Base-by-base conservation (phyloP, 2,113 vertebrate genomes). In the Rhabdomys dilectus region DNA sequence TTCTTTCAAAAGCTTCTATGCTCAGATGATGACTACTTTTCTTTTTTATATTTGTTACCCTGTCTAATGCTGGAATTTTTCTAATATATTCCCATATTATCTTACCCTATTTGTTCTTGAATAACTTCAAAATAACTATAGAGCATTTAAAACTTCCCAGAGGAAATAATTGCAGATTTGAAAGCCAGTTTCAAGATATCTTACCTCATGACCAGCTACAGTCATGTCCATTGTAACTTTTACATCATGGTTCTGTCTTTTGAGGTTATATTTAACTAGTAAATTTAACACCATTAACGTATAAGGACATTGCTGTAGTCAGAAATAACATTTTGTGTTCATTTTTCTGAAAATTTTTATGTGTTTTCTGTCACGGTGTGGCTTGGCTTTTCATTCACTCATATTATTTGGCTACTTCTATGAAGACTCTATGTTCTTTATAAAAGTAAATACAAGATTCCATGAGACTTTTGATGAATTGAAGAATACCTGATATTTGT, bases 361-460 rank as follows among this genome's bases (percentile, higher is more conserved):
- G 82, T 66, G 82, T 5, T 73, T 94, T 93, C n/a, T 66, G 22
- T 68, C 19, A 45, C 17, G 24, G 75, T 72, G 21, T 42, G 3
- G 0, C 36, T 91, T 96, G 34, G 39, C 17, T 42, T 42, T 29
- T 56, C 36, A 72, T 51, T n/a, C 56, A 58, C 36, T 80, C 19
- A 60, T n/a, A 66, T 5, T 5, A 77, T 72, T 78, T 58, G 64
- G 12, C 1, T 2, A 84, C 76, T 88, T 2, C 3, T 42, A 4
- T 85, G 42, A 21, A 96, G 87, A 80, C 13, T 42, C 42, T 26
- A 16, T 75, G 94, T 76, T 94, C 24, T 88, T 84, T 91, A 8
- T 45, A 93, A 73, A 88, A 77, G 12, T 42, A 77, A 95, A 92
- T 51, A 9, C 26, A 93, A 64, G 24, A 78, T 21, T 88, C 12